These are phyloP conservation scores for Nebria brevicollis DNA, from an alignment of 2,888 invertebrate genomes.

Conservation along the genomic window DNA sequence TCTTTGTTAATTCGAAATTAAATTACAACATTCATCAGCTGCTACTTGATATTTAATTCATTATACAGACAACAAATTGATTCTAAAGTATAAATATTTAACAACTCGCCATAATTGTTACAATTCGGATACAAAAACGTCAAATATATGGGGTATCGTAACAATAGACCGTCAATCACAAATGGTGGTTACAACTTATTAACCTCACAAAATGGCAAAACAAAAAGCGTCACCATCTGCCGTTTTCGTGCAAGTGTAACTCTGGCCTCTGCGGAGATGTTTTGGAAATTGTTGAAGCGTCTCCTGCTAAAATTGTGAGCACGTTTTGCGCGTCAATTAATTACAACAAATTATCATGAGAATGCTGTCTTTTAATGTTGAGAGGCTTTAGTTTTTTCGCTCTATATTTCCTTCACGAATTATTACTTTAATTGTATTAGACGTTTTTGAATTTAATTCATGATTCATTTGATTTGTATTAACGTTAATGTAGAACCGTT, in stretches of 20 bases:
- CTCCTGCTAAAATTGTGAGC: not conserved
- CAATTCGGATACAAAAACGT: not conserved
- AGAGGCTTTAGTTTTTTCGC: not conserved
- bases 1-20: not conserved
- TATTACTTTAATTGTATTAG: too few relatives aligned
- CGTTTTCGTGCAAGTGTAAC: not conserved
- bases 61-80: not conserved
- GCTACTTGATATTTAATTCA: not conserved
- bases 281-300: not conserved
- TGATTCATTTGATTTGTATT: too few relatives aligned
- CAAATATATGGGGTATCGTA: not conserved
- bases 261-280: not conserved
- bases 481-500: not conserved
- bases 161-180: conserved; percentile 19
- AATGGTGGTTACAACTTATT: conserved; percentile 9
- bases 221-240: not conserved
- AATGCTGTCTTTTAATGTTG: not conserved
- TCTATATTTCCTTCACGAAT: not conserved
- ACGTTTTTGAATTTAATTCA: too few relatives aligned
- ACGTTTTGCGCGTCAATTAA: conserved; percentile 5
- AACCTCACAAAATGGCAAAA: conserved; percentile 6
- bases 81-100: not conserved
- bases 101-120: conserved; percentile 6
- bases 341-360: conserved; percentile 14
- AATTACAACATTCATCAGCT: not conserved